A percentile compares a stretch with the other conserved stretches of the same genome.
Conservation (phyloP, 2,888 invertebrate species). For the Parapristionchus giblindavisi region DNA sequence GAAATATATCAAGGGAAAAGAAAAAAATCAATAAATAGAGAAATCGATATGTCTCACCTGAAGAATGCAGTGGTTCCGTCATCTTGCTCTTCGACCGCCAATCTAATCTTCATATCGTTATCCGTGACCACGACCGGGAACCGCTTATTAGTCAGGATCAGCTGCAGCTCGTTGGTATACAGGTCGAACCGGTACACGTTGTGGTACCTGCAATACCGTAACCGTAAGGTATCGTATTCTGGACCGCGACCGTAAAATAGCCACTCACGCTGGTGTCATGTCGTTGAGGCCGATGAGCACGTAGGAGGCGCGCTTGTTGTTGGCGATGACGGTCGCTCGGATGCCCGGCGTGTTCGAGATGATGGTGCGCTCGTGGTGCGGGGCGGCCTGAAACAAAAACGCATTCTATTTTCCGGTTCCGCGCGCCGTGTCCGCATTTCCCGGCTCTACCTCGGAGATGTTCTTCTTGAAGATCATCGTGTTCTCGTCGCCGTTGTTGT, state of each 20-base stretch:
- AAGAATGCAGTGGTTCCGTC: slow-evolving; percentile 61
- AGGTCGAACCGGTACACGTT: slow-evolving; percentile 65
- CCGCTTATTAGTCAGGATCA: slow-evolving; percentile 55
- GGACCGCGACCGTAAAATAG: not conserved
- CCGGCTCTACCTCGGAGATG: slow-evolving; percentile 55
- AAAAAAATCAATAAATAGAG: not conserved
- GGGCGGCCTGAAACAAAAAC: slow-evolving; percentile 45
- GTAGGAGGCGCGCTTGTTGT: slow-evolving; percentile 55
- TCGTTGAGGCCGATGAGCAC: slow-evolving; percentile 66
- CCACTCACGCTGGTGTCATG: slow-evolving; percentile 59
- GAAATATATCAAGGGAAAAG: no score
- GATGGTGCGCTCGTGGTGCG: slow-evolving; percentile 51
- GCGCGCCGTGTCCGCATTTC: not conserved
- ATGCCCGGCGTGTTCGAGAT: slow-evolving; percentile 61
- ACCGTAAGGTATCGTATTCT: not conserved
- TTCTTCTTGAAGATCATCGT: slow-evolving; percentile 66
- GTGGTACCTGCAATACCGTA: slow-evolving; percentile 51
- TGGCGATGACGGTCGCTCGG: slow-evolving; percentile 62
- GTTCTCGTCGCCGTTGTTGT: slow-evolving; percentile 68
- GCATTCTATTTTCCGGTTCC: not conserved
- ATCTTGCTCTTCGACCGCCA: slow-evolving; percentile 62
- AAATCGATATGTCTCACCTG: slow-evolving; percentile 35
- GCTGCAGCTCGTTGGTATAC: slow-evolving; percentile 58
- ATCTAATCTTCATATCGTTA: slow-evolving; percentile 59
- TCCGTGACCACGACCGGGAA: slow-evolving; percentile 64